phyloP scores from a whole-genome alignment of 2,797 vertebrate species.

The Eurystomus glaucurus region DNA sequence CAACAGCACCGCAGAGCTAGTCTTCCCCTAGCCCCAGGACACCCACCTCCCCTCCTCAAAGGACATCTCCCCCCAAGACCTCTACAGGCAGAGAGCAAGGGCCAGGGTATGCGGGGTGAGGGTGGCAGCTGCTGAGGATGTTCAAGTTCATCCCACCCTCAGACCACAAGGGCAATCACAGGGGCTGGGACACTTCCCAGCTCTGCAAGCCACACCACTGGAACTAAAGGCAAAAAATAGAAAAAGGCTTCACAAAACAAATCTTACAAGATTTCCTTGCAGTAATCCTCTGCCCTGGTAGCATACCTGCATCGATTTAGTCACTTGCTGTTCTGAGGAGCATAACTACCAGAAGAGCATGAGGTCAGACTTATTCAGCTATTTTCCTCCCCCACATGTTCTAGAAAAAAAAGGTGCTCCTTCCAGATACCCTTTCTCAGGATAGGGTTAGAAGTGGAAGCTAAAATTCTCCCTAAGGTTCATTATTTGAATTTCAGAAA shows the following conservation, averaged over 20 bases:
- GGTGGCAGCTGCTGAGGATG: fast-evolving
- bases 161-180: neutral
- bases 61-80: neutral
- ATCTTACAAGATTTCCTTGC: neutral
- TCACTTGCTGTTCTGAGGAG: neutral
- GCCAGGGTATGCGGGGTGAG: fast-evolving
- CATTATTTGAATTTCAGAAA: neutral
- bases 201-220: neutral
- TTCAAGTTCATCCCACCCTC: neutral
- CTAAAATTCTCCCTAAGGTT: neutral
- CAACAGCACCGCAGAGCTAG: fast-evolving
- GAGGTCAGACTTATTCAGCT: neutral
- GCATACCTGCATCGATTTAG: neutral
- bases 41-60: neutral
- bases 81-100: neutral
- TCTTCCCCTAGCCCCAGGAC: neutral
- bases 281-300: neutral
- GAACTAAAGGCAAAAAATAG: neutral
- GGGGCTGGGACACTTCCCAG: neutral
- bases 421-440: neutral
- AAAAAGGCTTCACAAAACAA: neutral
- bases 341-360: neutral
- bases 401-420: neutral
- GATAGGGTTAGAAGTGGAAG: neutral
- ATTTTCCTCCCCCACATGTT: neutral